Conservation (phyloP, 2,888 invertebrate genomes). For the Lycocerus yunnanus region DNA sequence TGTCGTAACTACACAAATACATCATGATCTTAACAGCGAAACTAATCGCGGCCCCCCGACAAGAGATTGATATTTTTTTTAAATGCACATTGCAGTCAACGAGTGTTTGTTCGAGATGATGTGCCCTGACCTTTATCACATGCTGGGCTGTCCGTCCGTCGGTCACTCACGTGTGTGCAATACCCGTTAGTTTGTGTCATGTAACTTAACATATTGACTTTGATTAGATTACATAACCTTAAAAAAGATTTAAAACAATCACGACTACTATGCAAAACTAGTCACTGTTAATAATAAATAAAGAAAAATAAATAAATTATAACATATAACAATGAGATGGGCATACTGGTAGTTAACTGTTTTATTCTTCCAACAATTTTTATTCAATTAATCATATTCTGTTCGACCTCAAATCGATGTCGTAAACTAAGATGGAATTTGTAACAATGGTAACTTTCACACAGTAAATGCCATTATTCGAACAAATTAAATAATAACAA, state of each 20-base stretch:
- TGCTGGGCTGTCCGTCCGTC: slow-evolving; percentile 38
- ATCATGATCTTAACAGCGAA: slow-evolving; percentile 42
- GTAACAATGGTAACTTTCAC: not conserved
- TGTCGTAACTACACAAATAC: slow-evolving; percentile 42
- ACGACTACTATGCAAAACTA: not conserved
- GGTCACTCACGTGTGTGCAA: slow-evolving; percentile 23
- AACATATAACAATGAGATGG: not conserved
- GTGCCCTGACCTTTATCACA: slow-evolving; percentile 38
- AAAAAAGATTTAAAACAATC: not conserved
- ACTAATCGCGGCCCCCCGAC: slow-evolving; percentile 44
- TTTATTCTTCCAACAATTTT: not conserved
- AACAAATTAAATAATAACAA: not conserved
- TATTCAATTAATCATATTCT: not conserved
- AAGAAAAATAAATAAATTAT: not conserved
- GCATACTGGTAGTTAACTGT: not conserved
- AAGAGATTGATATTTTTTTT: slow-evolving; percentile 34
- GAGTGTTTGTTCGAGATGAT: slow-evolving; percentile 37
- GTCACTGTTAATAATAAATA: not conserved
- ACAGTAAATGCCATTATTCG: not conserved
- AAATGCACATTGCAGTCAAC: slow-evolving; percentile 38
- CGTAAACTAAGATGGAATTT: not conserved
- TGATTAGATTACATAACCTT: slow-evolving; percentile 19
- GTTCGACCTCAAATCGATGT: not conserved
- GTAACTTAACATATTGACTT: slow-evolving; percentile 19
- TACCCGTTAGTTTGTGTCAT: slow-evolving; percentile 25